Evolutionary conservation across 2,113 vertebrate genomes (phyloP), one percentile per base, ranked within the genome.

Genomic region (Protobothrops flavoviridis): DNA sequence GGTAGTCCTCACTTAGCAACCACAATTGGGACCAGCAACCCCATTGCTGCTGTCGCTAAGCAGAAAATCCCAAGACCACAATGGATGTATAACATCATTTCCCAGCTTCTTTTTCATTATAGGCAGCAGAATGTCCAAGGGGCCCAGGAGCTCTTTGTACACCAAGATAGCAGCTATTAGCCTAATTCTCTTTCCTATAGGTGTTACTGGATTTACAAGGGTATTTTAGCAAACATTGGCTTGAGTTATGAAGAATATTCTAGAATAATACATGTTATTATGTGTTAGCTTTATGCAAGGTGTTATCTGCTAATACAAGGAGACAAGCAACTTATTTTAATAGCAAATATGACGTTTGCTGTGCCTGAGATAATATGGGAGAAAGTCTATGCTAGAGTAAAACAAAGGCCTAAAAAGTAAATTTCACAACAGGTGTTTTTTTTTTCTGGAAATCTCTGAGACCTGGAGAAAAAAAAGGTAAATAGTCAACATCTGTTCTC

Each of bases 401-500:
- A 89, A 9, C 17, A 56, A 85, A 26, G 15, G 50, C 33, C 33
- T 74, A 53, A 43, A 90, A 85, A 93, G 85, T 91, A 52, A 7
- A 29, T 57, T 55, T 74, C 50, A 50, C 55, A 24, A n/a, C 86
- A 93, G n/a, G 24, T 39, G 48, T 20, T 43, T 33, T 69, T 90
- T 74, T 55, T 45, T 45, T 50, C 74, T 29, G 24, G 29, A 86
- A 50, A 15, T 74, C 26, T 23, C 69, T 69, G 43, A 43, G 33
- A 90, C 29, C 85, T 21, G 5, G 29, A 92, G 85, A 59, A 91
- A 85, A 50, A 81, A 39, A 57, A 90, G 88, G 39, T 87, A 92
- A 87, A 90, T 57, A 90, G 29, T 56, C 91, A 74, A 57, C 93
- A 88, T 94, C 89, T 91, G 85, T 69, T 57, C 52, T 90, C 52